A percentile compares a stretch with the other conserved stretches of the same genome.
These are phyloP conservation scores for Plebejus anna DNA, from an alignment of 2,888 invertebrate genomes.

Conservation along the genomic window DNA sequence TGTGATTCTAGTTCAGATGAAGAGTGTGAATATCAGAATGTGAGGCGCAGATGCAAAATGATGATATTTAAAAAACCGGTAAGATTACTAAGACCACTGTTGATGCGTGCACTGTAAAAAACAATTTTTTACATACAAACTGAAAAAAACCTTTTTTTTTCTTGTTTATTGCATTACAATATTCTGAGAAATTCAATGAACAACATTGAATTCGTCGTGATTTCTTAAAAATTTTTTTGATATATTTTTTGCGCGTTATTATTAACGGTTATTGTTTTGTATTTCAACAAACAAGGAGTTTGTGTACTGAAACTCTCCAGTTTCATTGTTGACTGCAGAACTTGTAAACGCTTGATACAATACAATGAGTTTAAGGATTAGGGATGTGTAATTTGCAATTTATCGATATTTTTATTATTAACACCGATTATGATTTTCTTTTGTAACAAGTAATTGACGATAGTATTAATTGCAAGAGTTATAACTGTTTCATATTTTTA, in stretches of 20 bases:
- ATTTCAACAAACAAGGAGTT: neutral
- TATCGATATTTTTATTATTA: neutral
- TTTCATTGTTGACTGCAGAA: neutral
- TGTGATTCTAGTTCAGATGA: constrained; percentile 47
- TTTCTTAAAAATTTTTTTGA: too few species aligned
- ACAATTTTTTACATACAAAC: too few species aligned
- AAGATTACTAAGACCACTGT: constrained; percentile 39
- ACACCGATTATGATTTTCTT: neutral
- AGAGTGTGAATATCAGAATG: constrained; percentile 51
- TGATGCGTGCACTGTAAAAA: too few species aligned
- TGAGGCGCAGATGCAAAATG: constrained; percentile 61
- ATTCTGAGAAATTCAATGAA: too few species aligned
- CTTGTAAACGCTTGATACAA: neutral
- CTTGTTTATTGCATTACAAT: neutral
- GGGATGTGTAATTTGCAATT: neutral
- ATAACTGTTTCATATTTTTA: neutral
- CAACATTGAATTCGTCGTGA: too few species aligned
- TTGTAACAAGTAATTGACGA: neutral
- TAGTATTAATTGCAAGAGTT: neutral
- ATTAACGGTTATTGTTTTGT: too few species aligned
- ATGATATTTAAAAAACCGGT: constrained; percentile 55
- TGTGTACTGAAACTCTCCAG: neutral
- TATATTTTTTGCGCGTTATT: too few species aligned
- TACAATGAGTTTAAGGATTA: neutral
- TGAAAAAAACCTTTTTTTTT: neutral